Evolutionary conservation across 2,888 invertebrate genomes (phyloP), one percentile per base, ranked within the genome.

Genomic region (Copidosoma aretas): DNA sequence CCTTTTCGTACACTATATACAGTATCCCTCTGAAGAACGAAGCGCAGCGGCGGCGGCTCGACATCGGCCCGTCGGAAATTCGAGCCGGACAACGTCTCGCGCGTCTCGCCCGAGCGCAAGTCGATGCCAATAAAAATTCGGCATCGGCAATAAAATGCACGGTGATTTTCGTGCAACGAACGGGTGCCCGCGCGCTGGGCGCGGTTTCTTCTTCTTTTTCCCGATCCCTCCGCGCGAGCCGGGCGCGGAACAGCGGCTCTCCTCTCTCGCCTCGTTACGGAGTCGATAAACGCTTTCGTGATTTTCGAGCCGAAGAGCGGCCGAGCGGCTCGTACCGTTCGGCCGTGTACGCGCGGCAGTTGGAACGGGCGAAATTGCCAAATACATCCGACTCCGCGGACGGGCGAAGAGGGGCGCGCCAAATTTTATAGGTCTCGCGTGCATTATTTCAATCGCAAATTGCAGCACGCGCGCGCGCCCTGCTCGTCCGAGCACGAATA

Each of bases 11-110:
- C 32, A 32, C 3, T 8, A 32, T 32, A 32, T 32, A 3, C 32
- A 32, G n/a, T n/a, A n/a, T n/a, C n/a, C n/a, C n/a, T n/a, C n/a
- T 32, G 32, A 32, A 32, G 8, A 32, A 32, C 32, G 32, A 32
- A 32, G 32, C 32, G n/a, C n/a, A n/a, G n/a, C n/a, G n/a, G n/a
- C n/a, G n/a, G n/a, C n/a, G n/a, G n/a, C n/a, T n/a, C n/a, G n/a
- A n/a, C n/a, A n/a, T n/a, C n/a, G 8, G 32, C 32, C 8, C 32
- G 32, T 32, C 32, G 32, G 71, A 71, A 71, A 68, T 68, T 57
- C 61, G 68, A 71, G 66, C 71, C 68, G 71, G 71, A 71, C 71
- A 66, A n/a, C n/a, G n/a, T 71, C 60, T 68, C 65, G 68, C 60
- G 39, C 60, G 60, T 58, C 41, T 22, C 46, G 60, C 56, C 51